Evolutionary conservation across 2,113 vertebrate species (phyloP), one percentile per base, ranked within the genome.

Genomic region (Scophthalmus maximus): DNA sequence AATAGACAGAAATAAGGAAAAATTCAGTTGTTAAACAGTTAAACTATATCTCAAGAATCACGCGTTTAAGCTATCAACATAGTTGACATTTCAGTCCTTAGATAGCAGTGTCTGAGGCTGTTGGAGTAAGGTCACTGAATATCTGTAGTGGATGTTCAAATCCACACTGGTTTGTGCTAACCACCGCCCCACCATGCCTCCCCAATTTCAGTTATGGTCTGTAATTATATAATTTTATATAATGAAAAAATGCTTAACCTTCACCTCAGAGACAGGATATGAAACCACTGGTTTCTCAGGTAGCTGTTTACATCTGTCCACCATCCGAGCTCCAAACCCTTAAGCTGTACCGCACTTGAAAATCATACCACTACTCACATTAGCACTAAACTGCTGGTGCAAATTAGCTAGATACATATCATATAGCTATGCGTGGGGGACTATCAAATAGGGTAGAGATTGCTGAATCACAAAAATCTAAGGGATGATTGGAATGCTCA

Each of bases 391-490:
- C 22, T 68, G 40, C 49, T 44, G 42, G 68, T 72, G 17, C 44
- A 72, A 64, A 79, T 79, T 32, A 70, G 38, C 17, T 62, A 44
- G 17, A 53, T 15, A 44, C 47, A 40, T 52, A 59, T 47, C 60
- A 17, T 64, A 36, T 65, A 68, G 72, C 58, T 27, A 69, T 50
- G 47, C 40, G n/a, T n/a, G 7, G 42, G 17, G 50, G 61, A 70
- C 68, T 82, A 72, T 75, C 29, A 78, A 82, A 52, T 10, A 58
- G 59, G 18, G 20, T n/a, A 27, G n/a, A 73, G 56, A 55, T 36
- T 65, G 64, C 63, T 70, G 56, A 80, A 30, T 76, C 44, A 64
- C 8, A 62, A 25, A 64, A 46, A 55, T 42, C 20, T 26, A 8
- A 59, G 18, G 27, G n/a, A 60, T 55, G 36, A 60, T 60, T 42